A percentile compares a stretch with the other conserved stretches of the same genome.
phyloP scores from a whole-genome alignment of 2,888 invertebrate genomes.

The Leptopilina syphax region DNA sequence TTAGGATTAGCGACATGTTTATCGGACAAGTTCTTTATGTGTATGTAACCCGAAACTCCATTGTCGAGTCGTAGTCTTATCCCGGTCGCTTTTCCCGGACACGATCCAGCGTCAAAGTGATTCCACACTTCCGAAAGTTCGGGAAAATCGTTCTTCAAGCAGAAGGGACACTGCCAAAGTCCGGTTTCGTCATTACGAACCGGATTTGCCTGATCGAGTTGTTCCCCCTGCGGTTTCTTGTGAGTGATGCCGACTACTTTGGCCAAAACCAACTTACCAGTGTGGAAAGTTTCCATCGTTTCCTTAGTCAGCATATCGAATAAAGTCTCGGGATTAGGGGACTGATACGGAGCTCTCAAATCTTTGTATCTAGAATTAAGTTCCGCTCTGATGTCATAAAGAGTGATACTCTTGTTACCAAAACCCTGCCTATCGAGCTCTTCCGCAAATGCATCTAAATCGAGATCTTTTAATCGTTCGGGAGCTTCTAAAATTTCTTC shows the following conservation, averaged over 20 bases:
- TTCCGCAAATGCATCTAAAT: slow-evolving; percentile 98
- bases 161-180: slow-evolving; percentile 98
- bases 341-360: slow-evolving; percentile 86
- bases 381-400: slow-evolving; percentile 98
- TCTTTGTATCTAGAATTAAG: slow-evolving; percentile 96
- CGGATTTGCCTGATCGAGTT: slow-evolving; percentile 96
- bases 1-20: slow-evolving; percentile 95
- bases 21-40: slow-evolving; percentile 95
- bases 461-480: slow-evolving; percentile 95
- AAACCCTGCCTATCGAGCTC: slow-evolving; percentile 94
- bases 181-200: slow-evolving; percentile 96
- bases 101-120: slow-evolving; percentile 96
- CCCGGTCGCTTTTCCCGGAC: slow-evolving; percentile 97
- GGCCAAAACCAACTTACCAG: slow-evolving; percentile 90
- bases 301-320: slow-evolving; percentile 98
- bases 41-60: slow-evolving; percentile 94
- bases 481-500: slow-evolving; percentile 98
- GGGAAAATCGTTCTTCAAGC: slow-evolving; percentile 96
- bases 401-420: slow-evolving; percentile 93
- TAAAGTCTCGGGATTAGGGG: slow-evolving; percentile 90
- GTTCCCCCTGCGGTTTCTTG: slow-evolving; percentile 93
- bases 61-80: slow-evolving; percentile 94
- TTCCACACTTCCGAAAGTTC: slow-evolving; percentile 99
- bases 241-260: slow-evolving; percentile 90
- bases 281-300: slow-evolving; percentile 94